Conservation (phyloP, 2,888 invertebrate species). For the Drosophila fulvimacula region DNA sequence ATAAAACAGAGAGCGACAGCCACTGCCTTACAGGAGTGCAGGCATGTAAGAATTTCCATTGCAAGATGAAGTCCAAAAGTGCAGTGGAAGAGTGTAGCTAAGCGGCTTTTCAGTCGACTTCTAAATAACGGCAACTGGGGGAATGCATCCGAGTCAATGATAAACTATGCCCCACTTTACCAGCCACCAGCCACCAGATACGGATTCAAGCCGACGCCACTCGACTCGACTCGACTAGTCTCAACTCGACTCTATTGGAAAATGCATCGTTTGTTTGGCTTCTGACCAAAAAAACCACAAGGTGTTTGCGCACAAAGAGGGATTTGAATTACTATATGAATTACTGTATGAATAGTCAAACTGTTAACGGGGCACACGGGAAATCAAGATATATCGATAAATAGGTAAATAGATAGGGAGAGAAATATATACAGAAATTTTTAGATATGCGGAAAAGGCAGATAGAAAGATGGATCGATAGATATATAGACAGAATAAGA, state of each 20-base stretch:
- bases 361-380: not conserved
- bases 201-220: constrained; percentile 28
- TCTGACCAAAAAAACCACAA: constrained; percentile 79
- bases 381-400: not conserved
- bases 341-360: constrained; percentile 27
- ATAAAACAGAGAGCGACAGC: constrained; percentile 1
- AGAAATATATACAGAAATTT: not conserved
- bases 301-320: constrained; percentile 41
- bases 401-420: not conserved
- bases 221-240: constrained; percentile 11
- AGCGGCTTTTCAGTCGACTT: constrained; percentile 51
- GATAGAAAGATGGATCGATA: not conserved
- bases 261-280: constrained; percentile 70
- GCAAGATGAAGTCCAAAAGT: constrained; percentile 58
- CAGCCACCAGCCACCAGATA: constrained; percentile 42
- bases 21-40: constrained; percentile 22
- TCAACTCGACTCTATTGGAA: constrained; percentile 14
- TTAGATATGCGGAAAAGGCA: not conserved
- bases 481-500: not conserved
- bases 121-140: constrained; percentile 30
- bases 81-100: constrained; percentile 49
- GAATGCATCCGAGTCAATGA: constrained; percentile 21
- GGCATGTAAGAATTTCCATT: constrained; percentile 15
- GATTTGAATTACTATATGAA: constrained; percentile 75
- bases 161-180: constrained; percentile 66